These are phyloP conservation scores for Lithophane socia DNA, from an alignment of 2,888 invertebrate species.

Conservation along the genomic window DNA sequence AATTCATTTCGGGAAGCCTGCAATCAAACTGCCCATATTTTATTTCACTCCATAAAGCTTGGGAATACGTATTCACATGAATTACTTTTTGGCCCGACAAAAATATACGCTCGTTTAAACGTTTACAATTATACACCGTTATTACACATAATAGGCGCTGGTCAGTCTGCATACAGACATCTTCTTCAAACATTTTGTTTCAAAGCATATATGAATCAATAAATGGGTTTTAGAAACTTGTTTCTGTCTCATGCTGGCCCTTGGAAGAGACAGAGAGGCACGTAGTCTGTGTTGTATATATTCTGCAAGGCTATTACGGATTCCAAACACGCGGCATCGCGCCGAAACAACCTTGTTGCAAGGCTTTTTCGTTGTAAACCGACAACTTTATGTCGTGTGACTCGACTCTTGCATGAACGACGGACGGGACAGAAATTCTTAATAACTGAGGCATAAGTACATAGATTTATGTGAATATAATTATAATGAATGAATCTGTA, in stretches of 20 bases:
- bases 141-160: neutral
- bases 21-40: slow-evolving; percentile 48
- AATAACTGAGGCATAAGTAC: slow-evolving; percentile 50
- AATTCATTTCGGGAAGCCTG: slow-evolving; percentile 55
- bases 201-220: slow-evolving; percentile 40
- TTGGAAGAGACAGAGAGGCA: slow-evolving; percentile 60
- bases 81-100: slow-evolving; percentile 18
- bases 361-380: slow-evolving; percentile 81
- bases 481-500: slow-evolving; percentile 44
- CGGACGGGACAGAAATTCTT: slow-evolving; percentile 60
- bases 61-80: slow-evolving; percentile 7
- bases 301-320: slow-evolving; percentile 82
- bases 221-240: slow-evolving; percentile 60
- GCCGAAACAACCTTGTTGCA: slow-evolving; percentile 85
- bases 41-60: slow-evolving; percentile 26
- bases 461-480: slow-evolving; percentile 54
- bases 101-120: neutral
- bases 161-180: neutral
- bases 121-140: slow-evolving; percentile 13
- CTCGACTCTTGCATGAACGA: slow-evolving; percentile 54
- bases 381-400: slow-evolving; percentile 71
- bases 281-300: slow-evolving; percentile 66
- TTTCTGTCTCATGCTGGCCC: slow-evolving; percentile 41
- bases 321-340: slow-evolving; percentile 81
- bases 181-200: slow-evolving; percentile 28